Evolutionary conservation across 2,797 vertebrate species (phyloP), one percentile per base, ranked within the genome.

Genomic region (Crocodylus rhombifer): DNA sequence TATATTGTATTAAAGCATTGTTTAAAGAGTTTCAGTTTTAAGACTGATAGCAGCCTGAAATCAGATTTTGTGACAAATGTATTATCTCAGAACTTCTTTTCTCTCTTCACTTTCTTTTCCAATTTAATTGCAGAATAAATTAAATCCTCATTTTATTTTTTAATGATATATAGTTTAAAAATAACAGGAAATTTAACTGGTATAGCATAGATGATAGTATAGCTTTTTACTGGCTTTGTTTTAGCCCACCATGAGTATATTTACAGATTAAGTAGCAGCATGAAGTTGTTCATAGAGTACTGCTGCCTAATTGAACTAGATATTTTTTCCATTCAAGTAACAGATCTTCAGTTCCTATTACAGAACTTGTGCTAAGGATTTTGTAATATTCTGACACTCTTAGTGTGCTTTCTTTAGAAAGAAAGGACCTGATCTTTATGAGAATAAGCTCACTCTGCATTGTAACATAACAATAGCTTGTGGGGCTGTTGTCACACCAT

Each of bases 381-480:
- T 96, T 93, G 87, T 94, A 91, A 1, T 26, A n/a, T 80, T 90
- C 83, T 89, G 87, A 84, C 84, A 3, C 14, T 77, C 4, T 2
- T 26, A 86, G 18, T 89, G 80, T 88, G 82, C 63, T 88, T 86
- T 93, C 73, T 65, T 33, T 88, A 82, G 83, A 64, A 51, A 86
- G 75, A 75, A 87, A 80, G 74, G 76, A 75, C 76, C 84, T 92
- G 42, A 12, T 13, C 14, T 23, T 80, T 18, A 0, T 82, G 88
- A 69, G 80, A 89, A 78, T 61, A 78, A 90, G 64, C 88, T 91
- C 65, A 30, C 80, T 58, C 60, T 80, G 30, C 62, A 36, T 67
- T 79, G 92, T 90, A 57, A 94, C 91, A 91, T 90, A 57, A 94
- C 91, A 91, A 93, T 95, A 93, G 84, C 64, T 2, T 76, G 62